phyloP scores from a whole-genome alignment of 2,888 invertebrate species.

The Opisthograptis luteolata region DNA sequence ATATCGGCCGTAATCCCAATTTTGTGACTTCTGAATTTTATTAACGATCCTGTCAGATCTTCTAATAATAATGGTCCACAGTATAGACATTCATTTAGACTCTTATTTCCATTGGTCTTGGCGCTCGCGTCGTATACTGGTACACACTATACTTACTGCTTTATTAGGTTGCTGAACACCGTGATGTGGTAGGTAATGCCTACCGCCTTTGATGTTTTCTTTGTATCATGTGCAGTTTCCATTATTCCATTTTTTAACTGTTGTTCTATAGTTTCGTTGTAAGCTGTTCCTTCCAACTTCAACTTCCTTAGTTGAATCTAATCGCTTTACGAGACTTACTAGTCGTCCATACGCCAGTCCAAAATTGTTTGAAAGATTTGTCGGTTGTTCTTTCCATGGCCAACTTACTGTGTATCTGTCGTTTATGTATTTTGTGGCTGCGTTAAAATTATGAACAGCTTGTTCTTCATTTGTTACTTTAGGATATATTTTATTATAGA shows the following conservation, averaged over 20 bases:
- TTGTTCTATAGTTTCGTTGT: neutral
- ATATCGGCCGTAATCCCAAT: slow-evolving; percentile 40
- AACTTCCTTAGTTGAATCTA: neutral
- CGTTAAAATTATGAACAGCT: slow-evolving; percentile 29
- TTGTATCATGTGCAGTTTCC: neutral
- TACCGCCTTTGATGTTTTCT: neutral
- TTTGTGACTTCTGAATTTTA: slow-evolving; percentile 37
- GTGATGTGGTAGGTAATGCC: slow-evolving; percentile 37
- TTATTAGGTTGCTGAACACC: slow-evolving; percentile 5
- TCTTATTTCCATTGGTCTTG: slow-evolving; percentile 28
- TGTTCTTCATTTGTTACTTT: slow-evolving; percentile 26
- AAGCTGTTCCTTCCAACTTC: neutral
- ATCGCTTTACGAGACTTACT: slow-evolving; percentile 15
- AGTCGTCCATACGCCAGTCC: slow-evolving; percentile 31
- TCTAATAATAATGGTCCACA: slow-evolving; percentile 37
- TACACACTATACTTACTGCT: slow-evolving; percentile 29
- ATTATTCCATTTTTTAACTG: neutral
- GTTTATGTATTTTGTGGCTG: slow-evolving; percentile 13
- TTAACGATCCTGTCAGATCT: slow-evolving; percentile 35
- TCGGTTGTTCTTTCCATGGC: slow-evolving; percentile 32
- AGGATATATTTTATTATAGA: no score
- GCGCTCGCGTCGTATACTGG: slow-evolving; percentile 34
- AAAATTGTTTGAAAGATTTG: slow-evolving; percentile 23
- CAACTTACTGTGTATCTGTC: slow-evolving; percentile 28
- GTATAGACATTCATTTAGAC: slow-evolving; percentile 40